phyloP scores from a whole-genome alignment of 2,797 vertebrate species.

The Zalophus californianus region DNA sequence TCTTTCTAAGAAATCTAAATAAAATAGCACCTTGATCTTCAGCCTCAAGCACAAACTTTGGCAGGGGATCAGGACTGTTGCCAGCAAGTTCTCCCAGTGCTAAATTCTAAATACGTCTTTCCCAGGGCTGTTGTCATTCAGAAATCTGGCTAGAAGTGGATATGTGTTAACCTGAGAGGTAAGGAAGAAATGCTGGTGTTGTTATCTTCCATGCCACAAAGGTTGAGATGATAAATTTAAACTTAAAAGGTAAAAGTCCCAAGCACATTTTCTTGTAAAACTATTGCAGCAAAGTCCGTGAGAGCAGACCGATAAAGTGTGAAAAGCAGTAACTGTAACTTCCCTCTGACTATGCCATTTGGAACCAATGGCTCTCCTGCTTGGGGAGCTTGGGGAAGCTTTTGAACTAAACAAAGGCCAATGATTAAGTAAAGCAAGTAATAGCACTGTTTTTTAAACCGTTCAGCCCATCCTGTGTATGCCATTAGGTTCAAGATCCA shows the following conservation, averaged over 20 bases:
- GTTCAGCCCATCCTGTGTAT: not conserved
- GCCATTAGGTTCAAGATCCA: not conserved
- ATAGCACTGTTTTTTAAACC: not conserved
- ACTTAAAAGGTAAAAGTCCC: not conserved
- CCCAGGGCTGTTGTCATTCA: not conserved
- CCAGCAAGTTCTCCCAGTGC: not conserved
- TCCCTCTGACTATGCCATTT: not conserved
- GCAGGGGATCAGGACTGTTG: not conserved
- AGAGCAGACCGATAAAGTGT: not conserved
- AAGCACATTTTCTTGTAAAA: not conserved
- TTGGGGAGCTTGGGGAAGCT: not conserved
- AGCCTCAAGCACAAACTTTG: not conserved
- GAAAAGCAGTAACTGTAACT: constrained; percentile 35
- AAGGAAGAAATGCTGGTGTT: not conserved
- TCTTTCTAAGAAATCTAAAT: constrained; percentile 43
- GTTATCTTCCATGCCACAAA: not conserved
- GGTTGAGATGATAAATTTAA: not conserved
- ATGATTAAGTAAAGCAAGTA: not conserved
- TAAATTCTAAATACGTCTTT: not conserved
- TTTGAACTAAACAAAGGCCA: not conserved
- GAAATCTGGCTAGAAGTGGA: constrained; percentile 32
- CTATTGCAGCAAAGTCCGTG: not conserved
- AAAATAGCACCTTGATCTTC: constrained; percentile 28
- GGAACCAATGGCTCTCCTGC: not conserved
- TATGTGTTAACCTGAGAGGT: not conserved